Base-by-base conservation (phyloP, 2,797 vertebrate species). In the Schizopygopsis pylzovi region DNA sequence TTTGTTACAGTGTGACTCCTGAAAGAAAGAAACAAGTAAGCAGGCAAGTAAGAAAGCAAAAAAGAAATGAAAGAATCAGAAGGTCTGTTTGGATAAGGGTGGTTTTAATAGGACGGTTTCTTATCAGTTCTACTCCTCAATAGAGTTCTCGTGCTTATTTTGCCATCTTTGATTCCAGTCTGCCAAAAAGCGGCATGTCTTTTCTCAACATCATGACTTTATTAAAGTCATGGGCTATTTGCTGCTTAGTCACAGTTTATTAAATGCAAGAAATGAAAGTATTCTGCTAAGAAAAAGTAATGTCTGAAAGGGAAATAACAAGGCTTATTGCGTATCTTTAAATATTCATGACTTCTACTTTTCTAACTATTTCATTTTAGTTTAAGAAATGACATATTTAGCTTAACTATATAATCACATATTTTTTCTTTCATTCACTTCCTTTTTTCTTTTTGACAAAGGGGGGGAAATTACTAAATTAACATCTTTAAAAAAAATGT, bases 161-260 rank as follows among this genome's bases (percentile, higher is more conserved):
- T 73, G 16, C 39, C 39, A 82, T 82, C 68, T 63, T 83, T 6
- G 54, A 83, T 61, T 82, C n/a, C 41, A 72, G 16, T 15, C 70
- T 43, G n/a, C n/a, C 56, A 75, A 63, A 75, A 83, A 63, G 28
- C 20, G 10, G 20, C 22, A 59, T 43, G 81, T 65, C 56, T 83
- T 63, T 63, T 76, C 59, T 63, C 41, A 65, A 70, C 37, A 71
- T 83, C 54, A 65, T 76, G 71, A 39, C 65, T 81, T 65, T 49
- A 83, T 83, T 83, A 76, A 18, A 83, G 82, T 52, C 71, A 83
- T 37, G 56, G 82, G 43, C 28, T 76, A 43, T 71, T 72, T 82
- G 33, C 47, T 82, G 80, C 49, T 71, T 43, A 71, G 67, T 82
- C 67, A 45, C 6, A 49, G 59, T 83, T 83, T 25, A 76, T 65